Base-by-base conservation (phyloP, 2,113 vertebrate species). In the Tympanuchus pallidicinctus region DNA sequence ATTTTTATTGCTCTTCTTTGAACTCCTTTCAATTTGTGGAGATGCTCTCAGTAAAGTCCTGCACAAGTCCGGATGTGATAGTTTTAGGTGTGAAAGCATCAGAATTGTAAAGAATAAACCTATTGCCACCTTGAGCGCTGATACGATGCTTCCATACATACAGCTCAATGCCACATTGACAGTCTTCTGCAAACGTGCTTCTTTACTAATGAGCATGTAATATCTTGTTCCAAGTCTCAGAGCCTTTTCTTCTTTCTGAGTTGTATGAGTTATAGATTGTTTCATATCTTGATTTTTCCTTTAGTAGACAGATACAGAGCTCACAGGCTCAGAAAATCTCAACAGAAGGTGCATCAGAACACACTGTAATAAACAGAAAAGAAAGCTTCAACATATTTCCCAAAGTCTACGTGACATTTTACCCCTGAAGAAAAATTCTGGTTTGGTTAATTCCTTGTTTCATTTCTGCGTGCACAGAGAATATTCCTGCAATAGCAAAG, bases 201-300 rank as follows among this genome's bases (percentile, higher is more conserved):
- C 57, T 85, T 86, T 89, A 52, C 24, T 89, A 76, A 86, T 66
- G 27, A 71, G n/a, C 2, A 5, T 12, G 3, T 60, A 88, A 66
- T 59, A 61, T 66, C 48, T 54, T 76, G 13, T 34, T 50, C 56
- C 1, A 1, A 71, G 38, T 64, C 42, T 85, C 45, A 80, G 50
- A 94, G 64, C 20, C 71, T 91, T 91, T 82, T 27, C 43, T 47
- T 86, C 32, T 78, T 89, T 92, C 42, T 77, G 60, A 88, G 78
- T 76, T 38, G 66, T 40, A 21, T 36, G 34, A 66, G 10, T 74
- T 89, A 24, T 65, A 89, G 38, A 36, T 89, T 47, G 87, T 61
- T 86, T 74, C 88, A 9, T 1, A 54, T 17, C 20, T 70, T 82
- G 17, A 11, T 88, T 93, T 83, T 92, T 71, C 25, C 16, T 52